Evolutionary conservation across 2,113 vertebrate species (phyloP), one percentile per base, ranked within the genome.

Genomic region (Monarcha castaneiventris): DNA sequence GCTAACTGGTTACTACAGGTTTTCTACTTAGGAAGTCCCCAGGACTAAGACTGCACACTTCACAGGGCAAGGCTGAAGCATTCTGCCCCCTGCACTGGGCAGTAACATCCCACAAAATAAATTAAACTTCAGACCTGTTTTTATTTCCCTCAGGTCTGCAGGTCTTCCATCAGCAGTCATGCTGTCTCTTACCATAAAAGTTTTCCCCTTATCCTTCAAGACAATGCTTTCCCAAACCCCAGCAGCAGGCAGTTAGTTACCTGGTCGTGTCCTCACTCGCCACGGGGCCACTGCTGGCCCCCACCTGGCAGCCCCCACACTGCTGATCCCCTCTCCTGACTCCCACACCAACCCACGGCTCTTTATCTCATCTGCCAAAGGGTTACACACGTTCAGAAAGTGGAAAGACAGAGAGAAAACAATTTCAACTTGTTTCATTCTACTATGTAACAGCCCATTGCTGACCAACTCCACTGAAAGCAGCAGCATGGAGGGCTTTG

Each of bases 191-290:
- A n/a, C 63, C 43, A 51, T 8, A 9, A 7, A 35, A 33, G 11
- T 26, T 6, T 32, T 37, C 18, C 37, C 23, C 12, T 54, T 39
- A 8, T 6, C 37, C 66, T 32, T 39, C 33, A 14, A 15, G 35
- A 12, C 25, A 35, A 12, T 39, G 25, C 43, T 43, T 33, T 30
- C 30, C 13, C 49, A 51, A 61, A 33, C 2, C 26, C 18, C 66
- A 51, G 68, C 77, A 62, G 46, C 23, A 26, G 16, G 49, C 63
- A 61, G 44, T 12, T 11, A 59, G 59, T 29, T 1, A 4, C 49
- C 0, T 3, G 1, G 4, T 21, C 43, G 29, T 49, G 7, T 5
- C 21, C 64, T 55, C 55, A 9, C 30, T 23, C 5, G 33, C 6
- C 18, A 2, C 20, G 16, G 25, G 27, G 54, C 18, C 72, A 54